phyloP scores from a whole-genome alignment of 2,888 invertebrate genomes.

The Brachypalpus laphriformis region DNA sequence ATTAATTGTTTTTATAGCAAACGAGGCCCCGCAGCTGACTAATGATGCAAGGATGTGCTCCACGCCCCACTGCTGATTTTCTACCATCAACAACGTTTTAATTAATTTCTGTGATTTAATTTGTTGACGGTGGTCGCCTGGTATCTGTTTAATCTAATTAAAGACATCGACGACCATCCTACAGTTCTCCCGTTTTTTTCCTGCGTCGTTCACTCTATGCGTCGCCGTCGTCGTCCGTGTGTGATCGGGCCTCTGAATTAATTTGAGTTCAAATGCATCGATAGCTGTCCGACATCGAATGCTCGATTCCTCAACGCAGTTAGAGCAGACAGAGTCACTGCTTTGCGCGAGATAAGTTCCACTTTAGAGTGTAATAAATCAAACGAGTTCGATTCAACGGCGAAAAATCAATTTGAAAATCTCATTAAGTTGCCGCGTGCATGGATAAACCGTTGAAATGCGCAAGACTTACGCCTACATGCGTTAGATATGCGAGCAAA shows the following conservation, averaged over 20 bases:
- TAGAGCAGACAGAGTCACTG: background rate
- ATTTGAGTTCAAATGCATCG: slow-evolving; percentile 18
- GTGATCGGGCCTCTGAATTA: slow-evolving; percentile 11
- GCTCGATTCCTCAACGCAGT: slow-evolving; percentile 27
- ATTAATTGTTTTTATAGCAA: slow-evolving; percentile 39
- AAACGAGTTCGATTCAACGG: slow-evolving; percentile 28
- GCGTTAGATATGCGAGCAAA: slow-evolving; percentile 2
- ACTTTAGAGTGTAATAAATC: slow-evolving; percentile 35
- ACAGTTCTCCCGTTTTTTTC: background rate
- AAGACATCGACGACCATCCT: slow-evolving; percentile 13
- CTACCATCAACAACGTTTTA: slow-evolving; percentile 44
- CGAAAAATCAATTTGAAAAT: slow-evolving; percentile 47
- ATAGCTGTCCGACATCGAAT: slow-evolving; percentile 7
- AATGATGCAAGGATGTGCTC: slow-evolving; percentile 35
- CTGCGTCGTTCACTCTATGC: background rate
- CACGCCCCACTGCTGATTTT: background rate
- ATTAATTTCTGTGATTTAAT: slow-evolving; percentile 49
- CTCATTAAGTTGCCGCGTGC: slow-evolving; percentile 37
- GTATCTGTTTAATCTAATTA: slow-evolving; percentile 58
- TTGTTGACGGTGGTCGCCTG: slow-evolving; percentile 37
- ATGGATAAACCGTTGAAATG: slow-evolving; percentile 24
- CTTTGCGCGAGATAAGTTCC: slow-evolving; percentile 32
- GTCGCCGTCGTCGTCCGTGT: background rate
- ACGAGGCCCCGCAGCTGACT: slow-evolving; percentile 22
- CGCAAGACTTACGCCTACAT: slow-evolving; percentile 36